These are phyloP conservation scores for Anarrhichthys ocellatus DNA, from an alignment of 2,113 vertebrate species.

Conservation along the genomic window DNA sequence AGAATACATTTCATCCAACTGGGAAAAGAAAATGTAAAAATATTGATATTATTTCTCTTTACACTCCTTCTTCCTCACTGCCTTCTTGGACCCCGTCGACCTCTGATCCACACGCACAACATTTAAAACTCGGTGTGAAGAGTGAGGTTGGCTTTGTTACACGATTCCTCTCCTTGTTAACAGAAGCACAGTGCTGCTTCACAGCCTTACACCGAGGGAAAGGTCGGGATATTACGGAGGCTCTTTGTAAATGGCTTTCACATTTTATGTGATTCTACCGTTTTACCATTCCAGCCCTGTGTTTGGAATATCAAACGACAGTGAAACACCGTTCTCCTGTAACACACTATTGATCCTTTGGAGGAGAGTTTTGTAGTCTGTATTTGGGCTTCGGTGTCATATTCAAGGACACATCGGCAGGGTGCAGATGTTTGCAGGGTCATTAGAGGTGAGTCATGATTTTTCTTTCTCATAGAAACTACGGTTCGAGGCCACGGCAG, in stretches of 20 bases:
- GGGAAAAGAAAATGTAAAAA: no score
- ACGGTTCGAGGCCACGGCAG: neutral
- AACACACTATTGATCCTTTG: constrained; percentile 29
- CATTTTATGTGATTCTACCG: constrained; percentile 17
- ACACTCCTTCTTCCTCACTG: neutral
- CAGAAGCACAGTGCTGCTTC: constrained; percentile 21
- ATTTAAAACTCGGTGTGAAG: neutral
- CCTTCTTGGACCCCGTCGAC: no score
- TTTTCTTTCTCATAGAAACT: constrained; percentile 23
- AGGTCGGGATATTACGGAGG: constrained; percentile 35
- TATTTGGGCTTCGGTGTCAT: constrained; percentile 25
- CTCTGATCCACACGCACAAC: neutral
- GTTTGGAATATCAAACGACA: constrained; percentile 28
- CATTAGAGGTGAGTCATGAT: constrained; percentile 15
- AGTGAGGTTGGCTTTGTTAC: neutral
- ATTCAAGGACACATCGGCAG: constrained; percentile 36
- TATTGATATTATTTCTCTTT: neutral
- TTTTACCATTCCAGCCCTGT: neutral
- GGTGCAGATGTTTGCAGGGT: constrained; percentile 39
- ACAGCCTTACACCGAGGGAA: constrained; percentile 2
- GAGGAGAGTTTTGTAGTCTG: neutral
- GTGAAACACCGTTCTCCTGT: constrained; percentile 4
- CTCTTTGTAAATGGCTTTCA: constrained; percentile 32
- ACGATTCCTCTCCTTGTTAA: neutral
- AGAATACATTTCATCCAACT: neutral